phyloP scores from a whole-genome alignment of 2,113 vertebrate species.

The Sapajus apella region DNA sequence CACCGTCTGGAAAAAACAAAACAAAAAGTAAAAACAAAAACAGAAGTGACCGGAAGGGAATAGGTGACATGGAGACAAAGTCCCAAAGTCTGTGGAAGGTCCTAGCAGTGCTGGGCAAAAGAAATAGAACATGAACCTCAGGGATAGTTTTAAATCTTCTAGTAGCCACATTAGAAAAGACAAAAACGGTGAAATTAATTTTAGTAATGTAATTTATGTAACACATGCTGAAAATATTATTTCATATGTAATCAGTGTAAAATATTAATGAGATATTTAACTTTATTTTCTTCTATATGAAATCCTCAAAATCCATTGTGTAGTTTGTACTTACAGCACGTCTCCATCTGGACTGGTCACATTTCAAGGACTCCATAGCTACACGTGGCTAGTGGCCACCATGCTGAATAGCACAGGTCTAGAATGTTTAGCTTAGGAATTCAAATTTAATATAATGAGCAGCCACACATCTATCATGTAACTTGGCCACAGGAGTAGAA shows the following conservation, averaged over 20 bases:
- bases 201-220: not conserved
- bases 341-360: accelerated
- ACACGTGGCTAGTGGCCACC: accelerated
- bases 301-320: not conserved
- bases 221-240: not conserved
- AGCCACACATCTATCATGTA: accelerated
- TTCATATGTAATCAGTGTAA: not conserved
- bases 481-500: not conserved
- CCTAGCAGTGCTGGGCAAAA: not conserved
- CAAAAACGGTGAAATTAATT: not conserved
- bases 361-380: not conserved
- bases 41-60: not conserved
- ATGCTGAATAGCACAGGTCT: accelerated
- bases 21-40: no score
- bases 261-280: not conserved
- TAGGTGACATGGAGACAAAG: not conserved
- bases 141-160: not conserved
- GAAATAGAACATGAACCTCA: accelerated
- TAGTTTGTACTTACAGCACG: accelerated
- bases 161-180: not conserved
- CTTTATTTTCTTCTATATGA: not conserved
- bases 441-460: not conserved
- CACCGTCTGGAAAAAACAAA: no score
- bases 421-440: not conserved
- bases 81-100: not conserved